phyloP scores from a whole-genome alignment of 1,140 invertebrate species.

The Solen grandis region DNA sequence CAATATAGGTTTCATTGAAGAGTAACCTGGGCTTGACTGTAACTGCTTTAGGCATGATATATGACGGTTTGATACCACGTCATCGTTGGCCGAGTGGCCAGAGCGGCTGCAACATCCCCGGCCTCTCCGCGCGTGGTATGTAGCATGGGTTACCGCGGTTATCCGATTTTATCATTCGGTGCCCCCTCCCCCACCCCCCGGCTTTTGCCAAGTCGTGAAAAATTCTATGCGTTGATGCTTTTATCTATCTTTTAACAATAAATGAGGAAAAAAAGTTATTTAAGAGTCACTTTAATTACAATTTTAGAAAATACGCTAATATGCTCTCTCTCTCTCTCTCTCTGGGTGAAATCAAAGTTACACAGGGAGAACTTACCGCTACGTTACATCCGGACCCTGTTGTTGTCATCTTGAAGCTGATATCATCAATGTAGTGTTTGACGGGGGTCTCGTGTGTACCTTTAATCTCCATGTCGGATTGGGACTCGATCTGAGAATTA shows the following conservation, averaged over 20 bases:
- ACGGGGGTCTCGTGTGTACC: conserved; percentile 79
- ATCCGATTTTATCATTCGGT: no score
- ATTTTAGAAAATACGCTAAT: no score
- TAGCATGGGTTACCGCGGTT: background rate
- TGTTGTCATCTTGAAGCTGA: conserved; percentile 75
- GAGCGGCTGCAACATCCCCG: background rate
- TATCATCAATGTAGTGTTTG: conserved; percentile 76
- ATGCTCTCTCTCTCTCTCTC: no score
- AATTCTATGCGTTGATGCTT: no score
- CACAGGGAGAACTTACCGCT: conserved; percentile 58
- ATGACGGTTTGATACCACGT: background rate
- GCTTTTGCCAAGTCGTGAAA: no score
- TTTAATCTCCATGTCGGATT: conserved; percentile 58
- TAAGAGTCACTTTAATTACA: no score
- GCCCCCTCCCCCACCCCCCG: no score
- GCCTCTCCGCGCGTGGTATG: background rate
- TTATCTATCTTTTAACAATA: no score
- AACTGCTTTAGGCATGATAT: background rate
- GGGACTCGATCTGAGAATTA: conserved; percentile 16
- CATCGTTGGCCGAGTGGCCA: background rate
- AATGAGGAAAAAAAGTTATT: no score
- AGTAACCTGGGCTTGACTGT: background rate
- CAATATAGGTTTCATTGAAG: background rate
- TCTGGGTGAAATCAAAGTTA: no score
- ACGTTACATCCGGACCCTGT: conserved; percentile 71